These are phyloP conservation scores for Ennomos erosarius DNA, from an alignment of 2,888 invertebrate species.

Conservation along the genomic window DNA sequence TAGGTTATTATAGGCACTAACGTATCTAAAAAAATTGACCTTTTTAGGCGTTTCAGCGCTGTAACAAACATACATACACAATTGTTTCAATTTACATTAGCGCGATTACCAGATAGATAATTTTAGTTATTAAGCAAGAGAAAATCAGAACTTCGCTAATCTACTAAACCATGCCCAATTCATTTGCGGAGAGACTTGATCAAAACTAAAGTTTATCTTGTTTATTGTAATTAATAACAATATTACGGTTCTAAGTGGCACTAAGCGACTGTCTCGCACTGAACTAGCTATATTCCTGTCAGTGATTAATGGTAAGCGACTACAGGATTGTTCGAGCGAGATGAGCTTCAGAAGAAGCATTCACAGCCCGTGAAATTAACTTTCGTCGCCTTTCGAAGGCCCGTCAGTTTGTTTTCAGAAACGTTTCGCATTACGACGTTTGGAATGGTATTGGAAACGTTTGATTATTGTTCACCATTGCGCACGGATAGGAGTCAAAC, in stretches of 20 bases:
- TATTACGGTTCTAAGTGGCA: conserved; percentile 25
- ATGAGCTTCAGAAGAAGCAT: conserved; percentile 77
- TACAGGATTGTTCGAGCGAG: conserved; percentile 77
- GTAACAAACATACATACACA: too few relatives aligned
- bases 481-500: conserved; percentile 33
- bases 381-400: conserved; percentile 72
- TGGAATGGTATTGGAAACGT: conserved; percentile 59
- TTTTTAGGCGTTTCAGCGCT: too few relatives aligned
- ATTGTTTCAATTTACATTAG: too few relatives aligned
- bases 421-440: conserved; percentile 56
- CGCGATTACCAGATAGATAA: too few relatives aligned
- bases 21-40: too few relatives aligned
- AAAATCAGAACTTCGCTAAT: neutral
- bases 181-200: neutral
- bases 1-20: too few relatives aligned
- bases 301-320: conserved; percentile 76
- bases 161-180: neutral
- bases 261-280: conserved; percentile 33
- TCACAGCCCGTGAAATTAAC: conserved; percentile 83
- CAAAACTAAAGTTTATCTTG: conserved; percentile 28
- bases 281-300: conserved; percentile 67
- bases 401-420: conserved; percentile 73
- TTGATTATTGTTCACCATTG: conserved; percentile 50
- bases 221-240: conserved; percentile 40
- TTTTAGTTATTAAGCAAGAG: too few relatives aligned